phyloP scores from a whole-genome alignment of 2,888 invertebrate species.

The Fragum fragum region DNA sequence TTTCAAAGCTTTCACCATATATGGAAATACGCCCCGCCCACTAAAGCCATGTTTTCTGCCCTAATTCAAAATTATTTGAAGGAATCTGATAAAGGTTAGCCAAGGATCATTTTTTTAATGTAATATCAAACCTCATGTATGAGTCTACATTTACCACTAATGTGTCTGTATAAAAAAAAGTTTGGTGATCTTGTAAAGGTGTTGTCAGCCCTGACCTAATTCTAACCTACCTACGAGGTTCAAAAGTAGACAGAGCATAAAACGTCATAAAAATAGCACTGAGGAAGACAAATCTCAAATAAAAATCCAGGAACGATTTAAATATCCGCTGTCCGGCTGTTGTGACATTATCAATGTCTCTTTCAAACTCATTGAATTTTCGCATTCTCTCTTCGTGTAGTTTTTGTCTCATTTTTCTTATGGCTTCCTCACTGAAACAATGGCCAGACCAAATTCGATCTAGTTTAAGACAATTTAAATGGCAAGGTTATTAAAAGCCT shows the following conservation, averaged over 20 bases:
- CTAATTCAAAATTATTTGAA: no score
- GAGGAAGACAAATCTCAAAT: neutral
- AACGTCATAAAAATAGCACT: neutral
- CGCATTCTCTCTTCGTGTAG: neutral
- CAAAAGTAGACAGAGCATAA: neutral
- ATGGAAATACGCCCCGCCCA: no score
- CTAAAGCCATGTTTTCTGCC: no score
- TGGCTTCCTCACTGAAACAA: constrained; percentile 20
- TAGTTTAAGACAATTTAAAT: no score
- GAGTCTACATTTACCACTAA: no score
- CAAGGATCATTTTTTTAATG: no score
- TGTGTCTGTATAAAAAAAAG: no score
- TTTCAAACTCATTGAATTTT: constrained; percentile 4
- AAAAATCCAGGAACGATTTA: neutral
- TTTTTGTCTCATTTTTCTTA: constrained; percentile 11
- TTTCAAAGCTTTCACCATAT: no score
- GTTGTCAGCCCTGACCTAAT: neutral
- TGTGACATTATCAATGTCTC: neutral
- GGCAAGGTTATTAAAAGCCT: no score
- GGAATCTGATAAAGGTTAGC: no score
- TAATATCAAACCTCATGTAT: no score
- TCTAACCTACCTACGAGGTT: constrained; percentile 5
- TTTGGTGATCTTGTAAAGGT: constrained; percentile 4
- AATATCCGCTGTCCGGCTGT: neutral
- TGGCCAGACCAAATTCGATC: neutral